A percentile compares a stretch with the other conserved stretches of the same genome.
Conservation (phyloP, 2,797 vertebrate species). For the Rhadinocentrus ornatus region DNA sequence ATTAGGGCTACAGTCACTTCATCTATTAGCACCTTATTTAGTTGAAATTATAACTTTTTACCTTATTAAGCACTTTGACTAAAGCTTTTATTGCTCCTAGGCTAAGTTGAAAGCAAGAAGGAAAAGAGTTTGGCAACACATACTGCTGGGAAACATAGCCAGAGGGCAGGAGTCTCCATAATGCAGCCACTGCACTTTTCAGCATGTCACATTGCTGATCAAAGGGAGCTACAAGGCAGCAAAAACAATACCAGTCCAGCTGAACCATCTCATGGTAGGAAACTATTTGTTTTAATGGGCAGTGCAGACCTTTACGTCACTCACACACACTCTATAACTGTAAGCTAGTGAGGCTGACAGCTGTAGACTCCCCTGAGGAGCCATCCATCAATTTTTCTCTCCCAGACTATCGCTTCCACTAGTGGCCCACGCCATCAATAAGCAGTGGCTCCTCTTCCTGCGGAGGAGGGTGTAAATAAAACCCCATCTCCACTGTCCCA, state of each 20-base stretch:
- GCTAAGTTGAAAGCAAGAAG: constrained; percentile 21
- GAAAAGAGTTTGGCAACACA: constrained; percentile 26
- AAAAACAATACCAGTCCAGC: constrained; percentile 48
- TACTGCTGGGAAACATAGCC: constrained; percentile 49
- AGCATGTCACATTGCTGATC: constrained; percentile 55
- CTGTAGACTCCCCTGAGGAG: constrained; percentile 32
- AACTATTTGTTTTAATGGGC: constrained; percentile 60
- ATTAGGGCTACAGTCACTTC: not conserved
- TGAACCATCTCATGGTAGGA: constrained; percentile 52
- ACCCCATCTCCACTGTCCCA: constrained; percentile 35
- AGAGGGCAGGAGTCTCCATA: constrained; percentile 43
- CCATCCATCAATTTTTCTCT: constrained; percentile 53
- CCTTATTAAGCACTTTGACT: constrained; percentile 3
- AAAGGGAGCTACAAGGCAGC: constrained; percentile 50
- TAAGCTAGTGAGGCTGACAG: constrained; percentile 50
- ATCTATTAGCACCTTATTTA: not conserved
- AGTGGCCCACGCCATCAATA: constrained; percentile 54
- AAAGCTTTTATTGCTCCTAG: constrained; percentile 20
- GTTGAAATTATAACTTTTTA: not conserved
- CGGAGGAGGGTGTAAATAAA: constrained; percentile 57
- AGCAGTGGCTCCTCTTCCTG: constrained; percentile 47
- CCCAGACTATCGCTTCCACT: constrained; percentile 36
- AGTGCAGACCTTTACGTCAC: constrained; percentile 49
- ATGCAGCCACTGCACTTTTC: constrained; percentile 62
- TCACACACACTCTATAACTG: constrained; percentile 39